Base-by-base conservation (phyloP, 2,113 vertebrate species). In the Oncorhynchus masou region DNA sequence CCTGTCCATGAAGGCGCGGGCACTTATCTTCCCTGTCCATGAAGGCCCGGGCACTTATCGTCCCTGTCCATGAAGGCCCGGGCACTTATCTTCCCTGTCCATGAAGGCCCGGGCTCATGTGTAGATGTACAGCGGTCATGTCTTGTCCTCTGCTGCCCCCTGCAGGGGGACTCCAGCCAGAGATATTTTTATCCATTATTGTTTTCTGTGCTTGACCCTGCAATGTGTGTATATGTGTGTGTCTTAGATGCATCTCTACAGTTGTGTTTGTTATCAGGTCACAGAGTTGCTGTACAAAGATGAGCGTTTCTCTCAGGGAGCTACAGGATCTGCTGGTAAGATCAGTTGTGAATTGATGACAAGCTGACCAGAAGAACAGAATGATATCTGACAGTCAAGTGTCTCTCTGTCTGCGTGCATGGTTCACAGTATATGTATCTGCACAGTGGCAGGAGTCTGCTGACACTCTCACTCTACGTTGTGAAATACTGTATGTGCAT, bases 131-230 rank as follows among this genome's bases (percentile, higher is more conserved):
- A 45, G 8, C 0, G 2, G 39, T 45, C 39, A 70, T 24, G 90
- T 90, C 74, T 95, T 94, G 93, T 98, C 93, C 92, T 98, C 85
- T 98, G 94, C 97, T 98, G 97, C 97, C 97, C 95, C 94, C 97
- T 98, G 88, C 95, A 99, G 98, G 93, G 85, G 93, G 73, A 90
- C 81, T 83, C 96, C 97, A 95, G 93, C 91, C 70, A 94, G 97
- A 95, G 98, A 94, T 91, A 95, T 67, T 15, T 29, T 57, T 16
- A 13, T 20, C 4, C 34, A 19, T 69, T n/a, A 2, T 12, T 0
- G 39, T 45, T 9, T 11, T 45, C 39, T 12, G 39, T 45, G 9
- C 39, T 11, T 45, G 39, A 45, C 39, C 9, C 39, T 45, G 39
- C 9, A 45, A 45, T 45, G 39, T 39, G 7, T 39, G 39, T n/a